Conservation (phyloP, 23 tunicate genomes). For the Phallusia fumigata region DNA sequence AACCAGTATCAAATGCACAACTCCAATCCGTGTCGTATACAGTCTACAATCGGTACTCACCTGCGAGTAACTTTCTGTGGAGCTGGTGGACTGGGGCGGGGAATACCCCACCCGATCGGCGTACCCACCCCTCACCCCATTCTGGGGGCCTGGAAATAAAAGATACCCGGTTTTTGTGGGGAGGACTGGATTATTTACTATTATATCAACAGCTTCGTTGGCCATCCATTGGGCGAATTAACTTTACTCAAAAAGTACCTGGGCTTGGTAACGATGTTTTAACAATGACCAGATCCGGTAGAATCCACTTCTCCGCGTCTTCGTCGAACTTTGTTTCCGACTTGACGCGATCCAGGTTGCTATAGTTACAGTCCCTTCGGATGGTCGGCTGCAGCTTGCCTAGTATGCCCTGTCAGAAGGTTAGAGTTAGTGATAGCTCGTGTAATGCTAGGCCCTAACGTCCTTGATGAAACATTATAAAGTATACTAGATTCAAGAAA, state of each 20-base stretch:
- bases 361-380: conserved; percentile 95
- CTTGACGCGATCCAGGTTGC: conserved; percentile 74
- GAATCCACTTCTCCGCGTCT: conserved; percentile 70
- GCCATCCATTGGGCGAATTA: too few relatives aligned
- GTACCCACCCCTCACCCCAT: conserved; percentile 13
- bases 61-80: conserved; percentile 60
- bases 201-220: too few relatives aligned
- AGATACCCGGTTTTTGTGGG: background rate
- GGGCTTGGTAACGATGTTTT: conserved; percentile 83
- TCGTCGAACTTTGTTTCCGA: conserved; percentile 72
- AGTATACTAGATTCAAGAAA: too few relatives aligned
- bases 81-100: conserved; percentile 37
- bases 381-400: conserved; percentile 86
- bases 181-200: background rate
- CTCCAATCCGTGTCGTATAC: background rate
- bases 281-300: conserved; percentile 71
- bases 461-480: too few relatives aligned
- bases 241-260: too few relatives aligned
- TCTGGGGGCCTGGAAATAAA: conserved; percentile 33
- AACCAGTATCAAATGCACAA: background rate
- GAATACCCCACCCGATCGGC: conserved; percentile 25
- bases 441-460: background rate
- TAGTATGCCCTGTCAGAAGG: conserved; percentile 48
- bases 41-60: too few relatives aligned
- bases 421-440: background rate